A percentile compares a stretch with the other conserved stretches of the same genome.
phyloP scores from a whole-genome alignment of 2,888 invertebrate species.

The Phalera bucephala region DNA sequence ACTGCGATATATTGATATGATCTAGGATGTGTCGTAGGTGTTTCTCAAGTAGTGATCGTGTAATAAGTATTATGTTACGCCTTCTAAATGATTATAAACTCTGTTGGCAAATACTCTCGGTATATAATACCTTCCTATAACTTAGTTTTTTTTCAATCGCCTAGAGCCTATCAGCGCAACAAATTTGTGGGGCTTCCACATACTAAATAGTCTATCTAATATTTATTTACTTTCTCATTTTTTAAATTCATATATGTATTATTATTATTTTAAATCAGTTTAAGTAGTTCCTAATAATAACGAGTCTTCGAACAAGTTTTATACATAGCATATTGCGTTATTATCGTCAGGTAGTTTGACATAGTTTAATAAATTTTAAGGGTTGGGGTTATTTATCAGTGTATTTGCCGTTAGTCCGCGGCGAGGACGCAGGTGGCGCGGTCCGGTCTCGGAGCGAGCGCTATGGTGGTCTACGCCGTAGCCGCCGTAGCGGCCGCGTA shows the following conservation, averaged over 20 bases:
- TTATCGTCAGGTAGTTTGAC: too few relatives aligned
- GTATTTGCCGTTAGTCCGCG: constrained; percentile 43
- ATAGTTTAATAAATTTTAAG: too few relatives aligned
- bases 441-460: constrained; percentile 4
- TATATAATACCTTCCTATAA: neutral
- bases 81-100: constrained; percentile 64
- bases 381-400: constrained; percentile 1
- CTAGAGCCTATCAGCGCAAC: too few relatives aligned
- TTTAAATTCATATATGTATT: too few relatives aligned
- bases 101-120: constrained; percentile 2
- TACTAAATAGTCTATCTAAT: too few relatives aligned
- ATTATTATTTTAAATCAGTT: too few relatives aligned
- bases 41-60: constrained; percentile 81
- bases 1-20: constrained; percentile 79
- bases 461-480: constrained; percentile 32
- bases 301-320: too few relatives aligned
- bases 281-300: too few relatives aligned
- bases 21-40: constrained; percentile 82
- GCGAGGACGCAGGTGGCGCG: constrained; percentile 31
- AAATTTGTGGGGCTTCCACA: too few relatives aligned
- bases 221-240: too few relatives aligned
- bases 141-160: too few relatives aligned
- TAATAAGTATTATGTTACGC: constrained; percentile 79
- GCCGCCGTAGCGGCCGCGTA: constrained; percentile 34
- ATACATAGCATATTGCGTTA: too few relatives aligned